Evolutionary conservation across 2,113 vertebrate genomes (phyloP).

Genomic region (Phalacrocorax brasilianus): DNA sequence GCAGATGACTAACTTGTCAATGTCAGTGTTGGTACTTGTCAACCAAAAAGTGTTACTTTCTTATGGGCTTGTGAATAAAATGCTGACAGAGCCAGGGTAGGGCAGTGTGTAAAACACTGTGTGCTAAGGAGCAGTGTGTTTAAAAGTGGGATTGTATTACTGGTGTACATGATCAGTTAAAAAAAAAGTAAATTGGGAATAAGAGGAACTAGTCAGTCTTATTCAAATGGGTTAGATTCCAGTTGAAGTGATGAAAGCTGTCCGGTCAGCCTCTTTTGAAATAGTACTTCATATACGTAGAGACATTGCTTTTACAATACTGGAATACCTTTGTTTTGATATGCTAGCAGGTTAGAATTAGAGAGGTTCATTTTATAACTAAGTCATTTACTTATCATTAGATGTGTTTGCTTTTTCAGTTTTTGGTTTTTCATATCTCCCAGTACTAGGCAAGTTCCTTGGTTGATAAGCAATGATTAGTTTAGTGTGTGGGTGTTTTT

Average conservation of each 20-base stretch:
- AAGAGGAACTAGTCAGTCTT: not conserved
- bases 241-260: not conserved
- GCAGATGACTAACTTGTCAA: not conserved
- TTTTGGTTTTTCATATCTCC: not conserved
- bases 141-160: not conserved
- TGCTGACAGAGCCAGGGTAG: not conserved
- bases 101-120: not conserved
- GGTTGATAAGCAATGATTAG: not conserved
- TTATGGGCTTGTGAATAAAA: not conserved
- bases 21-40: not conserved
- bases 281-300: not conserved
- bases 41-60: not conserved
- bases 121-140: not conserved
- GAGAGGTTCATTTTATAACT: not conserved
- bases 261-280: not conserved
- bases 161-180: not conserved
- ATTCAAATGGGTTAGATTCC: slow-evolving; percentile 3
- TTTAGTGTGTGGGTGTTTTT: too few relatives aligned
- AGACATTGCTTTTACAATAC: not conserved
- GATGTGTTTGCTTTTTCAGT: not conserved
- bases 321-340: slow-evolving; percentile 18
- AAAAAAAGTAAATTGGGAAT: not conserved
- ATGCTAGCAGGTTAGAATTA: slow-evolving; percentile 32
- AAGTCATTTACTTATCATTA: not conserved
- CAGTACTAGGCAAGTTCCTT: not conserved